A percentile compares a stretch with the other conserved stretches of the same genome.
phyloP scores from a whole-genome alignment of 2,888 invertebrate genomes.

The Platycheirus rosarum region DNA sequence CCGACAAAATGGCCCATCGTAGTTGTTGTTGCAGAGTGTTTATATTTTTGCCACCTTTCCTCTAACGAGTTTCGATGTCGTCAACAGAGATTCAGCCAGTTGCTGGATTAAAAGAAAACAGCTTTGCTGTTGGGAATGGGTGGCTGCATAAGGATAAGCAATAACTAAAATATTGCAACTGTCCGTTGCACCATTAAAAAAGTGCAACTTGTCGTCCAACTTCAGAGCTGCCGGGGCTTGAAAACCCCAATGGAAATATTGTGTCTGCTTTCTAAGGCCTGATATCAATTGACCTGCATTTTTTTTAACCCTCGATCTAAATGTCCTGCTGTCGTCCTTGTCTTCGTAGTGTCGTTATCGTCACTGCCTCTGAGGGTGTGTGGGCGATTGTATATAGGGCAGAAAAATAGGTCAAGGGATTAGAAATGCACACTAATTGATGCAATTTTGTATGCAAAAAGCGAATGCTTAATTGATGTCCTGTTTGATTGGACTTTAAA shows the following conservation, averaged over 20 bases:
- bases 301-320: not conserved
- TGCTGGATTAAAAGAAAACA: not conserved
- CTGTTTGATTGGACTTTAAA: constrained; percentile 36
- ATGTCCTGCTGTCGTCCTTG: not conserved
- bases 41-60: constrained; percentile 14
- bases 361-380: not conserved
- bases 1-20: not conserved
- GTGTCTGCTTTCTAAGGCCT: constrained; percentile 18
- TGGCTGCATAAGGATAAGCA: not conserved
- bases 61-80: constrained; percentile 11
- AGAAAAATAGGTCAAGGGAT: constrained; percentile 36
- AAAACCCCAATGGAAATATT: constrained; percentile 15
- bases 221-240: not conserved
- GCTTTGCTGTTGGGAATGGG: not conserved
- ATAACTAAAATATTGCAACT: constrained; percentile 27
- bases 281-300: constrained; percentile 45
- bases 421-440: constrained; percentile 38
- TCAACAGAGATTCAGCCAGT: not conserved
- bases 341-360: not conserved
- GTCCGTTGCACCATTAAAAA: constrained; percentile 34
- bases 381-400: too few relatives aligned
- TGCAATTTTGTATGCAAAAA: constrained; percentile 36
- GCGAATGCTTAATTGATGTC: constrained; percentile 44
- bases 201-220: constrained; percentile 29
- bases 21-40: not conserved